Base-by-base conservation (phyloP, 92 coral and sea anemone species). In the Virgularia gustaviana region DNA sequence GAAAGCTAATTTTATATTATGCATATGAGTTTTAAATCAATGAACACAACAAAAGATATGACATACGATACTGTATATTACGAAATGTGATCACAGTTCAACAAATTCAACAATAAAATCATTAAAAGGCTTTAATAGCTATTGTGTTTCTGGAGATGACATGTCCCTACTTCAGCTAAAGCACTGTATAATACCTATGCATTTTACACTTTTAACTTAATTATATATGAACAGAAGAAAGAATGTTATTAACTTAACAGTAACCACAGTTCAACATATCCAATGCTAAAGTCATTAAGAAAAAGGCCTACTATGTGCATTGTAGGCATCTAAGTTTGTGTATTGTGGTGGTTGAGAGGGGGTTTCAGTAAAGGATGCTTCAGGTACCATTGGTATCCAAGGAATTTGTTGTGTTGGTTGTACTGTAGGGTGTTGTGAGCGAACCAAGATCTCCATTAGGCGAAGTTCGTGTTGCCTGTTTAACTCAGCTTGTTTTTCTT, bases 401-500 rank as follows among this genome's bases (percentile, higher is more conserved):
- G 56, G 57, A 19, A 47, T 4, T 43, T 72, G 52, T 59, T 79
- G 60, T 80, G 60, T 73, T 49, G 51, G 47, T 18, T 65, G 70
- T 63, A 72, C 67, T 55, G 65, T 22, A 51, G 85, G 72, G 39
- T 79, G 58, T 73, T 82, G 81, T 43, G 61, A 19, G 22, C 73
- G 73, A 59, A 51, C 41, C 82, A 82, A 67, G 36, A 80, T 72
- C 65, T 62, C 75, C 72, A 64, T 53, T 78, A 59, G 76, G 57
- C 70, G 78, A 0, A 76, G 61, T 65, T 82, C 78, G 62, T 77
- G 79, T 39, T 76, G 66, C 41, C 74, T 54, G 66, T 82, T 82
- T 35, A 77, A 68, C 63, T 82, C 82, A 36, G 75, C 82, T 43
- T 82, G 86, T 70, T 77, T 82, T 51, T 82, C 86, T 62, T 82